Evolutionary conservation across 1,140 invertebrate genomes (phyloP), one percentile per base, ranked within the genome.

Genomic region (Riptortus pedestris): DNA sequence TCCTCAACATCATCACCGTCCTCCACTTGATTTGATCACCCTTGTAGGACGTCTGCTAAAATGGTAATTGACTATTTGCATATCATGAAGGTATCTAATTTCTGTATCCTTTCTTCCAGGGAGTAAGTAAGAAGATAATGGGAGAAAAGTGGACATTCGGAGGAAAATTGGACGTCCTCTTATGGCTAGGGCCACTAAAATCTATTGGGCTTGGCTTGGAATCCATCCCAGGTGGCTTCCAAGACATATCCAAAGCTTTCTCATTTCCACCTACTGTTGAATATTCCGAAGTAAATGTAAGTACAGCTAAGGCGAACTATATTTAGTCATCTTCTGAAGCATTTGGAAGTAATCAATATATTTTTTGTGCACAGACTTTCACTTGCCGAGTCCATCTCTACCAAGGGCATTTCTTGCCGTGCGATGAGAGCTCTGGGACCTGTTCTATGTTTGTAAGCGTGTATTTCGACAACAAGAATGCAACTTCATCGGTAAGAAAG

Each of bases 141-240:
- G 31, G 12, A 62, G 28, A 26, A 48, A 26, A 27, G 2, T n/a
- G 29, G 16, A 48, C 1, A 18, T 62, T 62, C 28, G 60, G 43
- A 26, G 60, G 60, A n/a, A 62, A 62, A 38, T 14, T 62, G 9
- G 60, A 62, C 14, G 51, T 51, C 1, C 51, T 48, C 12, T 22
- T 48, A 24, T 64, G 63, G 63, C 29, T 64, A 11, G 63, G 63
- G 16, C 51, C 33, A 16, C 58, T 28, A 43, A 1, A 2, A 58
- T 57, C 63, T 3, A 28, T 64, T 43, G 63, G 63, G 1, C 58
- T 38, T 58, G 24, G 51, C 29, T 18, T 64, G 1, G 5, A 57
- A 4, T n/a, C 16, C 12, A 27, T 64, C n/a, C 63, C 63, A 1
- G 9, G 20, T 28, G 63, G 63, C 7, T 24, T 26, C n/a, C 28